These are phyloP conservation scores for Agonum fuliginosum DNA, from an alignment of 2,888 invertebrate species.

Conservation along the genomic window DNA sequence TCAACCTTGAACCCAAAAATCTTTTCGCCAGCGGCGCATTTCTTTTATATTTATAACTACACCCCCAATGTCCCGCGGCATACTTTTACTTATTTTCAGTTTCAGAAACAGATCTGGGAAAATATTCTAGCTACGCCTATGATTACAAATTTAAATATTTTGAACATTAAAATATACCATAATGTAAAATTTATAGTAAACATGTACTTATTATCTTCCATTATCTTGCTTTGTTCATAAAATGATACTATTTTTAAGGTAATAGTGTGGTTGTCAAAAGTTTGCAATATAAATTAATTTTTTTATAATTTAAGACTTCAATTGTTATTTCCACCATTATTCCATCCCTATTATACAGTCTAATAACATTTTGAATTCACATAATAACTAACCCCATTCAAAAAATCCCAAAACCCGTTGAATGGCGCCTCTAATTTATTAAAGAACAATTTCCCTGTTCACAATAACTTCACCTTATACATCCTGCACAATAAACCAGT, in stretches of 20 bases:
- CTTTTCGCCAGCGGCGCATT: too few species aligned
- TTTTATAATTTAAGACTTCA: too few species aligned
- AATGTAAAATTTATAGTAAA: too few species aligned
- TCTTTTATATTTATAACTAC: too few species aligned
- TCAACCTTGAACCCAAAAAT: too few species aligned
- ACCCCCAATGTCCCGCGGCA: too few species aligned
- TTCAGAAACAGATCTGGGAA: background rate
- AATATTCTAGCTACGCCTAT: background rate
- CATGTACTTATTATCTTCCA: too few species aligned
- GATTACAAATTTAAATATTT: background rate
- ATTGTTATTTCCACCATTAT: background rate
- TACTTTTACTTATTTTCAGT: too few species aligned
- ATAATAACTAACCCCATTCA: constrained; percentile 39
- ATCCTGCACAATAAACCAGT: constrained; percentile 21
- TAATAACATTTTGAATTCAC: constrained; percentile 30
- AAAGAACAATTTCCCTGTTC: constrained; percentile 43
- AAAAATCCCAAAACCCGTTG: constrained; percentile 24
- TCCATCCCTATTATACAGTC: too few species aligned
- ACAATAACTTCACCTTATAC: constrained; percentile 44
- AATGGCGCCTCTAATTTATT: constrained; percentile 33
- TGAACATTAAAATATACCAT: background rate
- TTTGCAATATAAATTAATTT: background rate
- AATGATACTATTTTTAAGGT: too few species aligned
- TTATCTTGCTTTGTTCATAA: too few species aligned
- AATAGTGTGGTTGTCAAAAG: too few species aligned